phyloP scores from a whole-genome alignment of 2,797 vertebrate species.

The Thaleichthys pacificus region DNA sequence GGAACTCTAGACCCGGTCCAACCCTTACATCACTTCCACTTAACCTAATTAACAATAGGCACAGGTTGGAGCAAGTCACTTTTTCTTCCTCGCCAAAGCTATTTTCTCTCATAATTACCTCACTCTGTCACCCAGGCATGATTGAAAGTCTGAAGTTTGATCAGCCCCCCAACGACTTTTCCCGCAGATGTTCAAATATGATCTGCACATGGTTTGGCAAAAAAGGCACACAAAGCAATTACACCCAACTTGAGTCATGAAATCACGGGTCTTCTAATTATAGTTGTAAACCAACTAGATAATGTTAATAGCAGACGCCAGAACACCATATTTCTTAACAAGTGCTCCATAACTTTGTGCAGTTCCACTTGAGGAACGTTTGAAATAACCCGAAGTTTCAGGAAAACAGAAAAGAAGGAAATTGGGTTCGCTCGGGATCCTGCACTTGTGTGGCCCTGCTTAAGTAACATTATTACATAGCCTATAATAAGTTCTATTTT shows the following conservation, averaged over 20 bases:
- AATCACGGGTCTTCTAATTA: slow-evolving; percentile 55
- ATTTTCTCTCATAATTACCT: slow-evolving; percentile 31
- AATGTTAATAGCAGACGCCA: slow-evolving; percentile 52
- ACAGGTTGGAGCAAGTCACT: slow-evolving; percentile 26
- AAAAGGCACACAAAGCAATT: slow-evolving; percentile 50
- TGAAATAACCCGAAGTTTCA: slow-evolving; percentile 27
- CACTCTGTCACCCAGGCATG: slow-evolving; percentile 30
- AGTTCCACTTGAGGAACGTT: slow-evolving; percentile 16
- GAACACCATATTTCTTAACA: slow-evolving; percentile 33
- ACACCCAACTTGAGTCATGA: slow-evolving; percentile 41
- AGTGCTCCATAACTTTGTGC: slow-evolving; percentile 19
- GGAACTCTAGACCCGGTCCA: slow-evolving; percentile 19
- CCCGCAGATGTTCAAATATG: slow-evolving; percentile 49
- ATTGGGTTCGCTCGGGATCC: slow-evolving; percentile 3
- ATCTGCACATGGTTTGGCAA: slow-evolving; percentile 51
- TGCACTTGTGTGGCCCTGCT: slow-evolving; percentile 37
- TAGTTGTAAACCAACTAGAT: slow-evolving; percentile 50
- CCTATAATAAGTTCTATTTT: neutral
- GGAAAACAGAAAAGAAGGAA: slow-evolving; percentile 18
- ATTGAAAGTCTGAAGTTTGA: slow-evolving; percentile 35
- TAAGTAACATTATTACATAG: slow-evolving; percentile 3
- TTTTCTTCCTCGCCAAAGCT: slow-evolving; percentile 21
- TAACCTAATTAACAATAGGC: slow-evolving; percentile 33
- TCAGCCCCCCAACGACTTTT: slow-evolving; percentile 35
- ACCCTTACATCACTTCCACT: slow-evolving; percentile 30